A percentile compares a stretch with the other conserved stretches of the same genome.
Conservation (phyloP, 2,113 vertebrate species). For the Indicator indicator region DNA sequence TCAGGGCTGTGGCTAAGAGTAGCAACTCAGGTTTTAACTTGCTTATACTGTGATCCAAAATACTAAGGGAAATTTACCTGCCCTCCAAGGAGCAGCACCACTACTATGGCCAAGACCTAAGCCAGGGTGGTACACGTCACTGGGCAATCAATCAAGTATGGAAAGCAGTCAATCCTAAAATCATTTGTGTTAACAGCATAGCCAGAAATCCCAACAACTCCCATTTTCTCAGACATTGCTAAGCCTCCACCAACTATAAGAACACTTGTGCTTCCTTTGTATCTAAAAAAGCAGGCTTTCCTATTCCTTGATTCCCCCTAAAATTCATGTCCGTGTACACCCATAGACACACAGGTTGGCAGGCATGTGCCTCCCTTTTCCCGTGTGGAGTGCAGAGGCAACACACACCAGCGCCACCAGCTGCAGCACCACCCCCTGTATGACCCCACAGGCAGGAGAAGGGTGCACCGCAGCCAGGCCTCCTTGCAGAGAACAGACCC, state of each 20-base stretch:
- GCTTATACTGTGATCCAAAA: fast-evolving
- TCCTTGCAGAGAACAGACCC: no score
- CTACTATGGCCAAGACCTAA: neutral
- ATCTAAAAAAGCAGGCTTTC: neutral
- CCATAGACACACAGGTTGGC: neutral
- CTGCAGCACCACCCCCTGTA: fast-evolving
- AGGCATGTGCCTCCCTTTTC: neutral
- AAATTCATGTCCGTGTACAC: fast-evolving
- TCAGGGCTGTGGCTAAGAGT: neutral
- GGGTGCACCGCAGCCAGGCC: neutral
- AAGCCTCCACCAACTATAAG: neutral
- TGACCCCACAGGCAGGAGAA: neutral
- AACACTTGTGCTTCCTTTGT: neutral
- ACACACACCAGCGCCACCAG: fast-evolving
- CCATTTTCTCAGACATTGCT: neutral
- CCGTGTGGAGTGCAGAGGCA: neutral
- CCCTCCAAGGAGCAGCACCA: neutral
- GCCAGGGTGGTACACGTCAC: neutral
- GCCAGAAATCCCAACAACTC: neutral
- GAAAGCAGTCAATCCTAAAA: neutral
- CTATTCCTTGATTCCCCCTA: neutral
- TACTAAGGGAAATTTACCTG: neutral
- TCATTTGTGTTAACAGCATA: fast-evolving
- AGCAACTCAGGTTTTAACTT: neutral
- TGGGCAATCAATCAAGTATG: neutral